Evolutionary conservation across 2,797 vertebrate species (phyloP), one percentile per base, ranked within the genome.

Genomic region (Sebastes jordani): DNA sequence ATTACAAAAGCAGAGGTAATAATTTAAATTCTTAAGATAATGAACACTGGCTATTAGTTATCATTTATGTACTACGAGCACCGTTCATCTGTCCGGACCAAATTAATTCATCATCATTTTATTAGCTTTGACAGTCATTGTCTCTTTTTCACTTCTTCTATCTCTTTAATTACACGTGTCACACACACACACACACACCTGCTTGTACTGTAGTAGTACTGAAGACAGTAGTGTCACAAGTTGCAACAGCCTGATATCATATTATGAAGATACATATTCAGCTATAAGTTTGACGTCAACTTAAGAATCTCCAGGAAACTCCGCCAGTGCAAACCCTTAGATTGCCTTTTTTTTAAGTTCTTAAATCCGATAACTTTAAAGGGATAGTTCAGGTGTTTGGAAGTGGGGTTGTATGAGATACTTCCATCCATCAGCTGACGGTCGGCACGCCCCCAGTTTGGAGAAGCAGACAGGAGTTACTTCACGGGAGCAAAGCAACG

Each of bases 21-120:
- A 25, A 60, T 83, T 86, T 62, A 5, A 60, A 8, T 73, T 49
- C 75, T 63, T 54, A 30, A 73, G 64, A 77, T 82, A 71, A 87
- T 82, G 34, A 68, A 61, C 8, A 18, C 46, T 58, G 58, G 11
- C 67, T 67, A 46, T 77, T 25, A 32, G 62, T 7, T 76, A 70
- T 80, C n/a, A 80, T 68, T 76, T 69, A 27, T 52, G 29, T 60
- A 6, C 59, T 46, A 30, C 55, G 64, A 70, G 56, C 20, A 11
- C 38, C 52, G 27, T 70, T 81, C 30, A 54, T 60, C 76, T 32
- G 61, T 32, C 46, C 36, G 23, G 32, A 22, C 65, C 20, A 42
- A 36, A 64, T 68, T 4, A 38, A 81, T 79, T 73, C 22, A 65
- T 78, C 65, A 71, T 36, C 8, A 36, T 75, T 78, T 61, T 60